Evolutionary conservation across 2,888 invertebrate species (phyloP), one percentile per base, ranked within the genome.

Genomic region (Calephelis perditalis): DNA sequence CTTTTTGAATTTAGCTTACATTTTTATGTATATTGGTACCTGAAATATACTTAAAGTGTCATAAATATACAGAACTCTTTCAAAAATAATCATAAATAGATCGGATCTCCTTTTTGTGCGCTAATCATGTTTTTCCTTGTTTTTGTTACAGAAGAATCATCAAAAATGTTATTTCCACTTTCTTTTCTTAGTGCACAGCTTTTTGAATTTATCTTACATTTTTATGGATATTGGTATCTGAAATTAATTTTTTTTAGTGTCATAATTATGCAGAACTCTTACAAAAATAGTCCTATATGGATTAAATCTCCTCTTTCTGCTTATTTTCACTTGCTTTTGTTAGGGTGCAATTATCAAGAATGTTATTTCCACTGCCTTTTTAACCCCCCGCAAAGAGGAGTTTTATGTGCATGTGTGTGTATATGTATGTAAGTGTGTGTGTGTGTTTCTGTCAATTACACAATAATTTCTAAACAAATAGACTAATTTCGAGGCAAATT

Each of bases 211-310:
- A 40, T 0, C 40, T 40, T 40, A 26, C 5, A 8, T 40, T 40
- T 40, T 40, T 40, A 7, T 40, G 26, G 26, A 26, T 26, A 26
- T 26, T 26, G 1, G 26, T 26, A 26, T 26, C 26, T 26, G 26
- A 26, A 26, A 26, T 26, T 26, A 26, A 2, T 12, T n/a, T 47
- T 15, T 5, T 40, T 0, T 1, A 40, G 1, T 3, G 0, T 5
- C 5, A 63, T 65, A 64, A 65, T 67, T 64, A 66, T 66, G 62
- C 67, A 67, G 66, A 67, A 68, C 64, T 49, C 15, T 35, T 49
- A 9, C 49, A 49, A 9, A 49, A 49, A 49, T 49, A 26, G 26
- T 49, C 49, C 26, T 26, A 49, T 26, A 49, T 47, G 26, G 47
- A 15, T 15, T 15, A 15, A 26, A 47, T 49, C 49, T 26, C 49